phyloP scores from a whole-genome alignment of 2,797 vertebrate genomes.

The Myotis myotis region DNA sequence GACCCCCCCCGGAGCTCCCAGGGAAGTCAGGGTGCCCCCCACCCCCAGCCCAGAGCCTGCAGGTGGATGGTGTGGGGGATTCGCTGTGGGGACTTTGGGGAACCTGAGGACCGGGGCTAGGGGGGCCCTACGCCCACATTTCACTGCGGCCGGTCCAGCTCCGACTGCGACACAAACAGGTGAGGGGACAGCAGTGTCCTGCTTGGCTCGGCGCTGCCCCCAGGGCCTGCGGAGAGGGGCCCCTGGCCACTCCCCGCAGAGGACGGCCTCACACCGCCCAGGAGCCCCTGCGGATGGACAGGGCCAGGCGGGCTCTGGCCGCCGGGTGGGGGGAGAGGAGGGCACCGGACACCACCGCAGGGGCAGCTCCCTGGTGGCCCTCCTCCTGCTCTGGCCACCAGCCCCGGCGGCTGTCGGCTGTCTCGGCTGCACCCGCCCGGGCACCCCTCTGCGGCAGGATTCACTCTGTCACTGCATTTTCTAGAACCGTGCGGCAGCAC shows the following conservation, averaged over 20 bases:
- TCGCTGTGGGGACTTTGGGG: neutral
- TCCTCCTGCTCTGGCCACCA: neutral
- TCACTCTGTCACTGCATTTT: conserved; percentile 50
- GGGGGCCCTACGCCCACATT: too few species aligned
- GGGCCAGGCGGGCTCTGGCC: too few species aligned
- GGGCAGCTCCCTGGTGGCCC: neutral
- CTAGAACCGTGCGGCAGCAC: conserved; percentile 57
- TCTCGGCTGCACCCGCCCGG: neutral
- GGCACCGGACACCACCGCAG: fast-evolving
- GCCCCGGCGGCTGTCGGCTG: neutral
- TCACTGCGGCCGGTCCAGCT: neutral
- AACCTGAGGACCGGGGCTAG: neutral
- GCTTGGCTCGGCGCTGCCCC: neutral
- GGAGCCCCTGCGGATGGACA: fast-evolving
- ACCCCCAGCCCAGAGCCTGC: neutral
- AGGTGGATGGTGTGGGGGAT: fast-evolving
- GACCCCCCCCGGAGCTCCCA: neutral
- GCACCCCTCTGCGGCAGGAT: neutral
- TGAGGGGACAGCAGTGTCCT: neutral
- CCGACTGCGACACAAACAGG: too few species aligned
- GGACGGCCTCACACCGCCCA: neutral
- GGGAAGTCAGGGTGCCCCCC: neutral
- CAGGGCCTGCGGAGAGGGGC: too few species aligned
- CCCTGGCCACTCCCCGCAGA: neutral
- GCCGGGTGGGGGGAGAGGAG: too few species aligned